Percentiles rank a stretch among this genome's conserved stretches.
These are phyloP conservation scores for Choristoneura rosaceana DNA, from an alignment of 2,888 invertebrate species.

Conservation along the genomic window DNA sequence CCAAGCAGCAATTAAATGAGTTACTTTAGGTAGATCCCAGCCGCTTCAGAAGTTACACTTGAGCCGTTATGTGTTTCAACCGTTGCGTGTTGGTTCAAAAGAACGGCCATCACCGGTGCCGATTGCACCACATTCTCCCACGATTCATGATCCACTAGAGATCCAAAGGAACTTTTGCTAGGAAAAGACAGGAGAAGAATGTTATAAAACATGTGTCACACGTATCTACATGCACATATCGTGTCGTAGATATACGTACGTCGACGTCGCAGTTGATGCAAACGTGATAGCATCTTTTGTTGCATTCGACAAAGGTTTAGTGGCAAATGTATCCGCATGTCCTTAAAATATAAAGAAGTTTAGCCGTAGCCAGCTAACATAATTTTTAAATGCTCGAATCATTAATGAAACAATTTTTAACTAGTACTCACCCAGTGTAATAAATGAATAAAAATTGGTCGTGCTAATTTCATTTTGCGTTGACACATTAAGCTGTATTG, in stretches of 20 bases:
- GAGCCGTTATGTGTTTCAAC: neutral
- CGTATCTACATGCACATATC: too few species aligned
- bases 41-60: neutral
- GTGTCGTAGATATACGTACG: too few species aligned
- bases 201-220: neutral
- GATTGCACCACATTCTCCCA: constrained; percentile 77
- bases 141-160: constrained; percentile 71
- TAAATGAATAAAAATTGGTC: neutral
- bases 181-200: neutral
- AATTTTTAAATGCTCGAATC: neutral
- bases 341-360: neutral
- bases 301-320: neutral
- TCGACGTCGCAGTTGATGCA: neutral
- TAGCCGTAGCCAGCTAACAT: too few species aligned
- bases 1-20: neutral
- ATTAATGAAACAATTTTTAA: neutral
- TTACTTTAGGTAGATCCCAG: neutral
- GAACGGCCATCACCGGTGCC: constrained; percentile 69
- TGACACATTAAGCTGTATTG: too few species aligned
- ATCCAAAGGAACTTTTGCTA: constrained; percentile 43
- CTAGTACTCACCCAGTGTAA: neutral
- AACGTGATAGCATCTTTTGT: neutral
- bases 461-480: neutral
- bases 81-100: constrained; percentile 52
- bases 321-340: neutral